Evolutionary conservation across 1,140 invertebrate genomes (phyloP), one percentile per base, ranked within the genome.

Genomic region (Phymorhynchus buccinoides): DNA sequence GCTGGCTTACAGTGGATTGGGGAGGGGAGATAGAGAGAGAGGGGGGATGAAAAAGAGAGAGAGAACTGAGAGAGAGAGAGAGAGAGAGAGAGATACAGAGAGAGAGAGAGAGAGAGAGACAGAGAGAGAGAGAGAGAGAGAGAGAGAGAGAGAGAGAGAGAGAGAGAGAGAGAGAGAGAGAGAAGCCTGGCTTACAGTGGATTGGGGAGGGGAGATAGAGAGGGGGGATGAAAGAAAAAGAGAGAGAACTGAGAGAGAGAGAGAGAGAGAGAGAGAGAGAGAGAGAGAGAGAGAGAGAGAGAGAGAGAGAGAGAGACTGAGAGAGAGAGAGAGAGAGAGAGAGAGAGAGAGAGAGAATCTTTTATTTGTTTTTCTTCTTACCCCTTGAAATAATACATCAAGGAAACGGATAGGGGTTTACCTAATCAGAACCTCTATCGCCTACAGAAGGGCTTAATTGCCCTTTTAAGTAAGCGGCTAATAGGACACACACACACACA

Each of bases 301-400:
- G 22, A 0, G 56, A 62, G 56, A 22, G 56, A 62, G 12, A 62
- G 56, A 62, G 14, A 62, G 56, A 62, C 12, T 27, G 56, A 62
- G 9, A 42, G n/a, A 42, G 18, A 42, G 35, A 39, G 9, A 27
- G 27, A 42, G 73, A 42, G 73, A 39, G 35, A 42, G n/a, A 39
- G 73, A 32, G 73, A 77, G 18, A 77, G 41, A 77, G 73, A 77
- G 56, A 66, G 56, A 66, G 56, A 30, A n/a, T n/a, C n/a, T n/a
- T n/a, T n/a, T n/a, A n/a, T n/a, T n/a, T n/a, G n/a, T n/a, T n/a
- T n/a, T n/a, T n/a, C n/a, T n/a, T n/a, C n/a, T n/a, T n/a, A n/a
- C n/a, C n/a, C n/a, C n/a, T n/a, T n/a, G n/a, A n/a, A n/a, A n/a
- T n/a, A n/a, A n/a, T n/a, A n/a, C n/a, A n/a, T n/a, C n/a, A n/a